Evolutionary conservation across 2,113 vertebrate genomes (phyloP).

Genomic region (Pollimyrus isidori): DNA sequence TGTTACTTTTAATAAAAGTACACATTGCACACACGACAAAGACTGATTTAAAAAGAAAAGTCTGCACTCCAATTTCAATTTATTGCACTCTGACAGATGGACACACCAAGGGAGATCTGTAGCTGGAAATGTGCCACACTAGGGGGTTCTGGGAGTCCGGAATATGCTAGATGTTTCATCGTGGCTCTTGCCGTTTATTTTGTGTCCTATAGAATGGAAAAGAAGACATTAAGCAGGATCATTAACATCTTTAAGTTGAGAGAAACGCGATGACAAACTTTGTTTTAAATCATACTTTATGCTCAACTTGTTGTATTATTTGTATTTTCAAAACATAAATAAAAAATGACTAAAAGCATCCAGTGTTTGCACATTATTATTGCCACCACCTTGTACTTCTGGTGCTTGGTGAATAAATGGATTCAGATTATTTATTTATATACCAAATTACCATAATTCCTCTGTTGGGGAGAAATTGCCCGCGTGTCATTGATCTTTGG

Average conservation of each 20-base stretch:
- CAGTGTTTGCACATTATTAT: not conserved
- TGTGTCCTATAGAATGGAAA: not conserved
- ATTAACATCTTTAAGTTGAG: not conserved
- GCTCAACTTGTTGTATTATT: not conserved
- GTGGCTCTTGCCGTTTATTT: not conserved
- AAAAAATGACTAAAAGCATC: not conserved
- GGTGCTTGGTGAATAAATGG: not conserved
- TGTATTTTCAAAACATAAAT: not conserved
- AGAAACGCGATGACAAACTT: not conserved
- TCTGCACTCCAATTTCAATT: not conserved
- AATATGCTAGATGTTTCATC: not conserved
- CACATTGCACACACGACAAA: not conserved
- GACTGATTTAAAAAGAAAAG: not conserved
- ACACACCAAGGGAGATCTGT: not conserved
- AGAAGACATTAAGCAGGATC: not conserved
- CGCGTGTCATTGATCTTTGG: conserved; percentile 23
- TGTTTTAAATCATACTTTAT: not conserved
- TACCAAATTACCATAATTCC: not conserved
- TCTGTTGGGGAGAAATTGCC: not conserved
- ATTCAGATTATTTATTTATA: not conserved
- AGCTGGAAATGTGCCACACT: not conserved
- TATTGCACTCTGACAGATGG: not conserved
- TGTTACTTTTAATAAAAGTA: not conserved
- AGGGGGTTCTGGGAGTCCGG: not conserved
- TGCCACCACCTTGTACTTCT: not conserved